phyloP scores from a whole-genome alignment of 2,113 vertebrate species.

The Cyanistes caeruleus region DNA sequence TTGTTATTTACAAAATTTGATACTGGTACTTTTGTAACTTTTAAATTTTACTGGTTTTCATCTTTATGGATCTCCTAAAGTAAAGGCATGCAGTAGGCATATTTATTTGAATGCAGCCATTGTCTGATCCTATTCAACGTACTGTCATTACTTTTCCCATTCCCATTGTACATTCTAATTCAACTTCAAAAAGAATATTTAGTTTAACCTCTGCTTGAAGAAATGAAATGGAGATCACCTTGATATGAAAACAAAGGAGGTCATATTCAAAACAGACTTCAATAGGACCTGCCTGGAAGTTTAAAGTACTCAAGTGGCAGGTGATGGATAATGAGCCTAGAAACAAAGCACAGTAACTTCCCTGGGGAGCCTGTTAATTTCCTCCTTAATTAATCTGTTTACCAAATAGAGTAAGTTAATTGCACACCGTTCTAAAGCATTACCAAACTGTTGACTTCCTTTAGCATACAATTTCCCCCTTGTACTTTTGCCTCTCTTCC shows the following conservation, averaged over 20 bases:
- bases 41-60: not conserved
- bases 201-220: slow-evolving; percentile 45
- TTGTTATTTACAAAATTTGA: not conserved
- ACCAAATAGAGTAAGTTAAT: not conserved
- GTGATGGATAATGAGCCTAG: not conserved
- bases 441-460: not conserved
- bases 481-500: not conserved
- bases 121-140: not conserved
- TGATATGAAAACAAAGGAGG: slow-evolving; percentile 26
- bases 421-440: not conserved
- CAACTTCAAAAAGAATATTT: slow-evolving; percentile 58
- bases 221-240: slow-evolving; percentile 27
- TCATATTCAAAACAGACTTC: slow-evolving; percentile 13
- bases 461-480: accelerated
- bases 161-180: slow-evolving; percentile 28
- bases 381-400: not conserved
- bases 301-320: not conserved
- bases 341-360: not conserved
- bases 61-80: not conserved
- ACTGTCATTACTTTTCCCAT: not conserved
- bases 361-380: not conserved
- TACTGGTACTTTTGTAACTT: not conserved
- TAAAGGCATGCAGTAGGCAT: not conserved
- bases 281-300: not conserved
- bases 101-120: not conserved